Evolutionary conservation across 2,113 vertebrate species (phyloP), one percentile per base, ranked within the genome.

Genomic region (Agelaius tricolor): DNA sequence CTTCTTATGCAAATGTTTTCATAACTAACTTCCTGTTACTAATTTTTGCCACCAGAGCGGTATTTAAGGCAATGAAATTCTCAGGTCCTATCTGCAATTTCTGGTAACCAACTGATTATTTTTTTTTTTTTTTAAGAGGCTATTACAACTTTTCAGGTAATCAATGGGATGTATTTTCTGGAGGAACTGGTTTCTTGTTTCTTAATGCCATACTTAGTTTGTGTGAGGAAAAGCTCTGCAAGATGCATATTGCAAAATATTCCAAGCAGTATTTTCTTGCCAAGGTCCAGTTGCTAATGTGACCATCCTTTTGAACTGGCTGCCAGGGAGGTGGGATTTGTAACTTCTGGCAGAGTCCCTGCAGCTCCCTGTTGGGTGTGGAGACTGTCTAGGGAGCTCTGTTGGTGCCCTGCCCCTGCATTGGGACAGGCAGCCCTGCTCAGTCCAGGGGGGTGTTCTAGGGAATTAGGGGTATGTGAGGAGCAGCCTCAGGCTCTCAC

Each of bases 371-470:
- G 2, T 13, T 26, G 55, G 23, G 30, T 74, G 51, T 62, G 19
- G 39, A 81, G 57, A 11, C 27, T 63, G 37, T 24, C 8, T 8
- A 10, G 37, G 28, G 61, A 26, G 55, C 51, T 66, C 7, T 54
- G 21, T 19, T 1, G 2, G 4, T 61, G 54, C 59, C 89, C 24
- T 58, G 7, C 21, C 44, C 8, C 63, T 76, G 55, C 1, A 5
- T 39, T 1, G 6, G 44, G 37, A 5, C 2, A 8, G 24, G 15
- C 13, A 67, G 66, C 33, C 57, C 62, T 58, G 17, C 46, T 33
- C 24, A 21, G 41, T 0, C 0, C 0, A 33, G 31, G 39, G 46
- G 30, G 19, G 13, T 1, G 11, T 63, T 28, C 11, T 1, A 0
- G n/a, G 51, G 47, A 31, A 17, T 9, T 13, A 7, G 43, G 58